phyloP scores from a whole-genome alignment of 2,797 vertebrate genomes.

The Spinus olivaceus region DNA sequence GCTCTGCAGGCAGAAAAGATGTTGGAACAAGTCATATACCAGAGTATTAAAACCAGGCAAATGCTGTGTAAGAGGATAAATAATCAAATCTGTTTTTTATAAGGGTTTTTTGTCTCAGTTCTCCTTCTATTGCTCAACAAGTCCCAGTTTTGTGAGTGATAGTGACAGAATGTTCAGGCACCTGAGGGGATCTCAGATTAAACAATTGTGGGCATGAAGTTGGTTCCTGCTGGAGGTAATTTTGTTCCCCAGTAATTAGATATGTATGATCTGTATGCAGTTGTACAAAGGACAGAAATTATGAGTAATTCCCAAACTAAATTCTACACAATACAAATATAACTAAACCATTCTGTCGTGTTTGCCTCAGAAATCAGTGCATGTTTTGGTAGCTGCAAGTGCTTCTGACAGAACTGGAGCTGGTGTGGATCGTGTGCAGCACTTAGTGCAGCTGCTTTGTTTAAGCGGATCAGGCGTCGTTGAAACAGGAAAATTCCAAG shows the following conservation, averaged over 20 bases:
- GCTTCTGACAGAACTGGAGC: neutral
- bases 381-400: neutral
- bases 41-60: neutral
- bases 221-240: neutral
- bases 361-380: neutral
- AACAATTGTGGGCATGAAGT: neutral
- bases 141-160: neutral
- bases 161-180: neutral
- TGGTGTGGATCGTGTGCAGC: neutral
- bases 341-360: neutral
- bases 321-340: neutral
- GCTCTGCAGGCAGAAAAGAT: neutral
- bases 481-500: neutral
- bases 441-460: neutral
- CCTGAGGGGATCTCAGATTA: neutral
- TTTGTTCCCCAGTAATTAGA: neutral
- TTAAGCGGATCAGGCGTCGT: accelerated
- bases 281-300: neutral
- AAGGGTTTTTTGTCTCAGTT: neutral
- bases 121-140: neutral
- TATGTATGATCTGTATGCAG: neutral
- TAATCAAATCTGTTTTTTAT: neutral
- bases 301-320: neutral
- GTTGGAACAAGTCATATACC: neutral
- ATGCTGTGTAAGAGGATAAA: neutral